Evolutionary conservation across 2,113 vertebrate genomes (phyloP), one percentile per base, ranked within the genome.

Genomic region (Chaenogobius annularis): DNA sequence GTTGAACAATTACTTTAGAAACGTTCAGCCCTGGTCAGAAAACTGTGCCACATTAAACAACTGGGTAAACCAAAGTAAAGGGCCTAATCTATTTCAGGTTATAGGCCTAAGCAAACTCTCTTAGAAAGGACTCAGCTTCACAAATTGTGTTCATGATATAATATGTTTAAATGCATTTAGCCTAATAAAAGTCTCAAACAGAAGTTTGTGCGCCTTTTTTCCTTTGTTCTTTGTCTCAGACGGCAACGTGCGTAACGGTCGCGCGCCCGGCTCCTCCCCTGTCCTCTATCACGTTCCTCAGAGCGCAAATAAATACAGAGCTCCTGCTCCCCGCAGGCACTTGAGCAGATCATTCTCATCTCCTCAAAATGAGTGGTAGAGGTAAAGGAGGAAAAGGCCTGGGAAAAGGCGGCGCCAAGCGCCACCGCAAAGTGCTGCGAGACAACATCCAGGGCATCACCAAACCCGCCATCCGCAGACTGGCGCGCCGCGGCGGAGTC

Each of bases 391-490:
- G 58, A 7, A 61, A 61, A 35, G 58, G 58, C 17, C 58, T 61
- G 10, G 58, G 58, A 15, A 61, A 61, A 61, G 58, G 77, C 62
- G 83, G 80, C 69, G 77, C 83, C 37, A 40, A 40, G 37, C 37
- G 37, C 1, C 83, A 85, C 43, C 72, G 78, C 0, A 85, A 85
- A 17, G 83, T 85, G 0, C 83, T 85, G 12, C 80, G 83, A 0
- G 83, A 85, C 23, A 82, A 85, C 69, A 82, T 85, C 74, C 80
- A 80, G 69, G 83, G 83, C 0, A 80, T 85, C 3, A 83, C 80
- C 5, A 82, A 82, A 5, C 82, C 82, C 7, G 77, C 82, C 0
- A 83, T 80, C 77, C 37, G 37, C 37, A 40, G 37, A 40, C 37
- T 40, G 37, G 37, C 37, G 37, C 37, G 81, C 12, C 73, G 81